phyloP scores from a whole-genome alignment of 2,113 vertebrate genomes.

The Brienomyrus longianalis region DNA sequence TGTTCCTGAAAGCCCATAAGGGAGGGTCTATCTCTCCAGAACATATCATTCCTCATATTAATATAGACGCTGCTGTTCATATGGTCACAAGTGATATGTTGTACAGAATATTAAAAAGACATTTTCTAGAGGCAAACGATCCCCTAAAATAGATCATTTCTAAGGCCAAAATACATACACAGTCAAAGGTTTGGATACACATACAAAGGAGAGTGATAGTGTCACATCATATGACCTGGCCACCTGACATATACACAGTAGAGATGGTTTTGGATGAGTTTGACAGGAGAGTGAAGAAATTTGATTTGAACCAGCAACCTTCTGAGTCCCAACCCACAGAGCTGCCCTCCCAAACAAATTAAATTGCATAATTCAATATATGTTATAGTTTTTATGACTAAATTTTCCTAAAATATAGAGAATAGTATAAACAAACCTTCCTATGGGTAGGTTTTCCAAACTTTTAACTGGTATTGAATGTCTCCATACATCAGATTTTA shows the following conservation, averaged over 20 bases:
- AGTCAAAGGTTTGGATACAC: background rate
- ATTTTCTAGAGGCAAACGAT: background rate
- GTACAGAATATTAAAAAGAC: background rate
- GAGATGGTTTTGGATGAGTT: background rate
- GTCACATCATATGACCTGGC: background rate
- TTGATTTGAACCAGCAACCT: background rate
- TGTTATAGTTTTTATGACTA: background rate
- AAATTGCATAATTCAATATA: background rate
- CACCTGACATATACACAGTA: background rate
- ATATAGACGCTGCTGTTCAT: background rate
- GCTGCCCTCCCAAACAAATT: background rate
- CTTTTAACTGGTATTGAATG: background rate
- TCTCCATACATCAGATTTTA: background rate
- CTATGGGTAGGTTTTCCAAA: background rate
- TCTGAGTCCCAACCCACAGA: background rate
- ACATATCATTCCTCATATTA: too few species aligned
- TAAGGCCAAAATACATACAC: background rate
- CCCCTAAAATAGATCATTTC: too few species aligned
- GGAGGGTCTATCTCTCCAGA: background rate
- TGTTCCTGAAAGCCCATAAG: background rate
- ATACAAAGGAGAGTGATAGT: background rate
- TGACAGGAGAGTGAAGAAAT: background rate
- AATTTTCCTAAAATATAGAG: background rate
- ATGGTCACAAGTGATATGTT: background rate
- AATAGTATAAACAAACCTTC: background rate